Evolutionary conservation across 2,888 invertebrate genomes (phyloP).

Genomic region (Tetrapedia diversipes): DNA sequence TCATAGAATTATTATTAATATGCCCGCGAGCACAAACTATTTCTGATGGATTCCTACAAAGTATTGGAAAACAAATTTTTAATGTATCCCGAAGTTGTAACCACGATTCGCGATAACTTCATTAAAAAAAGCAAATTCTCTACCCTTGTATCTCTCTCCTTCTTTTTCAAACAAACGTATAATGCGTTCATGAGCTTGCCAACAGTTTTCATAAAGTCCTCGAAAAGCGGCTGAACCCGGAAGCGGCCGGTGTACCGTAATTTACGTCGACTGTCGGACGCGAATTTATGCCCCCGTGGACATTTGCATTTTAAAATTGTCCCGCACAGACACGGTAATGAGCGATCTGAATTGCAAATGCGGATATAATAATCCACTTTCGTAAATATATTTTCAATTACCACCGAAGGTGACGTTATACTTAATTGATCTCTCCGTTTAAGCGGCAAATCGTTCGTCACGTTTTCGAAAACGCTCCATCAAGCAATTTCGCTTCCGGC

Average conservation of each 20-base stretch:
- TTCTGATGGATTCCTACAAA: too few relatives aligned
- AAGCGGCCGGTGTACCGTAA: conserved; percentile 28
- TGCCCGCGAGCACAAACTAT: neutral
- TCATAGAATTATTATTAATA: neutral
- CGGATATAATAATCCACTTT: conserved; percentile 41
- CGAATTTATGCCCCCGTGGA: conserved; percentile 34
- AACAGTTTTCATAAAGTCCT: conserved; percentile 11
- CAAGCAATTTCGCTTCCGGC: neutral
- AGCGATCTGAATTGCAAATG: conserved; percentile 47
- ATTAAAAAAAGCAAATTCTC: neutral
- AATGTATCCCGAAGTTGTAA: too few relatives aligned
- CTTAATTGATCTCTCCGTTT: conserved; percentile 37
- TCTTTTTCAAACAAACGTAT: too few relatives aligned
- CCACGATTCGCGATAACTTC: too few relatives aligned
- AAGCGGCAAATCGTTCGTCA: conserved; percentile 4
- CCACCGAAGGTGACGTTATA: conserved; percentile 13
- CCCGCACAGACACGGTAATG: conserved; percentile 12
- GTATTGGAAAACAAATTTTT: too few relatives aligned
- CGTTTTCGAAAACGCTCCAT: neutral
- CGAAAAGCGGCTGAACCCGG: neutral
- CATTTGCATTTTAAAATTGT: conserved; percentile 52
- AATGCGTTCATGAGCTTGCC: too few relatives aligned
- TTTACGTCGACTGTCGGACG: conserved; percentile 44
- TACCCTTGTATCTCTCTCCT: too few relatives aligned
- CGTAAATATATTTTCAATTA: conserved; percentile 48